phyloP scores from a whole-genome alignment of 2,797 vertebrate species.

The Eurystomus glaucurus region DNA sequence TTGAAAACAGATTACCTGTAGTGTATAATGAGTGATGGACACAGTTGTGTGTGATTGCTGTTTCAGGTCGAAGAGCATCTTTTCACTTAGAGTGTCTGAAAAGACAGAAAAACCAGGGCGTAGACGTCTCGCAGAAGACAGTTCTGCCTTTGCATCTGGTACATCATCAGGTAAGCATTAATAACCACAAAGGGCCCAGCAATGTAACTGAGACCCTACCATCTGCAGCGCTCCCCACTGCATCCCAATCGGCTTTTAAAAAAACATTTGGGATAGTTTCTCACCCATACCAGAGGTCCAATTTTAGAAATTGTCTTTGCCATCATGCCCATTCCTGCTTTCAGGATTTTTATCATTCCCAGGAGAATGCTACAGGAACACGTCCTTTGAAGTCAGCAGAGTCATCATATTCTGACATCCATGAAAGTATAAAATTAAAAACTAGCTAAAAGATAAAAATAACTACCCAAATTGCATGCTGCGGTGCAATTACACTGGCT shows the following conservation, averaged over 20 bases:
- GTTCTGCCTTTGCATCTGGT: conserved; percentile 94
- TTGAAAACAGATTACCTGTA: not conserved
- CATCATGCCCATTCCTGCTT: not conserved
- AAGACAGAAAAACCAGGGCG: conserved; percentile 89
- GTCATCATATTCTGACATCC: not conserved
- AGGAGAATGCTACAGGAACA: not conserved
- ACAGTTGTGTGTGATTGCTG: not conserved
- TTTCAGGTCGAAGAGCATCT: conserved; percentile 93
- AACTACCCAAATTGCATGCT: not conserved
- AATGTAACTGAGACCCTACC: not conserved
- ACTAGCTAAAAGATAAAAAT: not conserved
- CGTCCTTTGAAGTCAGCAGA: not conserved
- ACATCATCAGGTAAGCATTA: conserved; percentile 92
- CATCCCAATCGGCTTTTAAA: not conserved
- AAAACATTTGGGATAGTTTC: not conserved
- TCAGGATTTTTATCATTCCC: not conserved
- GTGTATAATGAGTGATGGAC: not conserved
- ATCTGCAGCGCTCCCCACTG: not conserved
- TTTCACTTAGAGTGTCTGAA: conserved; percentile 97
- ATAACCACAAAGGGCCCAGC: not conserved
- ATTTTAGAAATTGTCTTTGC: not conserved
- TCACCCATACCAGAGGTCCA: not conserved
- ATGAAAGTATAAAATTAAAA: not conserved
- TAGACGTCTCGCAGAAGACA: conserved; percentile 94
- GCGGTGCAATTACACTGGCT: not conserved